phyloP scores from a whole-genome alignment of 2,888 invertebrate species.

The Stenichneumon culpator region DNA sequence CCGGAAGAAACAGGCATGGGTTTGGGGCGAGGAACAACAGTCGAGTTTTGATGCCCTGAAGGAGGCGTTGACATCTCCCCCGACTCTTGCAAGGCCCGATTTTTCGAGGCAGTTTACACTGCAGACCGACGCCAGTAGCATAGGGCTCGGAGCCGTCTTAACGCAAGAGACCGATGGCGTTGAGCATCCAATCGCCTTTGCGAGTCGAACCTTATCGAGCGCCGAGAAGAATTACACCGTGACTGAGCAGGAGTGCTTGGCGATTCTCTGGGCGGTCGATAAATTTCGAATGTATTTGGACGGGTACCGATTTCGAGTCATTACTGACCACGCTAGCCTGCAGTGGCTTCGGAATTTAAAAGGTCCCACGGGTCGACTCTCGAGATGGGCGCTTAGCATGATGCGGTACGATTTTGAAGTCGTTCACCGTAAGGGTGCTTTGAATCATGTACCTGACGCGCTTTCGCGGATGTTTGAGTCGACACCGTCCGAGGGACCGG shows the following conservation, averaged over 20 bases:
- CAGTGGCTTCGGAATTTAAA: constrained; percentile 71
- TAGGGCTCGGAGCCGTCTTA: constrained; percentile 42
- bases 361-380: constrained; percentile 64
- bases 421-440: constrained; percentile 3
- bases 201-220: constrained; percentile 55
- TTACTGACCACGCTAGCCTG: constrained; percentile 73
- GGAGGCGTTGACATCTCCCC: neutral
- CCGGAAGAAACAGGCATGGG: constrained; percentile 47
- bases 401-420: constrained; percentile 56
- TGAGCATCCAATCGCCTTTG: constrained; percentile 66
- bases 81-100: constrained; percentile 34
- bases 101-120: constrained; percentile 52
- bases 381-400: constrained; percentile 58
- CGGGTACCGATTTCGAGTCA: constrained; percentile 72
- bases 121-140: constrained; percentile 70
- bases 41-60: neutral
- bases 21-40: constrained; percentile 20
- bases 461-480: constrained; percentile 65
- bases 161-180: constrained; percentile 36
- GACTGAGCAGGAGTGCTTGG: constrained; percentile 72
- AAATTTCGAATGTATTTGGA: constrained; percentile 73
- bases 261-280: constrained; percentile 68
- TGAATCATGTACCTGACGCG: constrained; percentile 56
- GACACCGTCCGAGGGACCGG: neutral
- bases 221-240: constrained; percentile 64